A percentile compares a stretch with the other conserved stretches of the same genome.
Conservation (phyloP, 2,888 invertebrate genomes). For the Alcis repandata region DNA sequence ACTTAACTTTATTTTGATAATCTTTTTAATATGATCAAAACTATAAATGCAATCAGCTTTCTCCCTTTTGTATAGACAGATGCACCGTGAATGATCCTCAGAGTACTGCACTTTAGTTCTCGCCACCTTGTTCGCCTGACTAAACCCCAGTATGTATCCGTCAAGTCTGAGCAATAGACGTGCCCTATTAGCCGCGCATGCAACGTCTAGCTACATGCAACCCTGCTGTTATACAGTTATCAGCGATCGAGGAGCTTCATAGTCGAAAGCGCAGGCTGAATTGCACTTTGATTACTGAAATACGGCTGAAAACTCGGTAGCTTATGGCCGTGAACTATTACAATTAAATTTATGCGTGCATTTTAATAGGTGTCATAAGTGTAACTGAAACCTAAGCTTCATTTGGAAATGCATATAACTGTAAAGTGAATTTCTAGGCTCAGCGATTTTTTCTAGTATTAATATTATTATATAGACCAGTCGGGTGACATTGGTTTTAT, state of each 20-base stretch:
- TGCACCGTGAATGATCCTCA: too few species aligned
- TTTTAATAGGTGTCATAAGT: background rate
- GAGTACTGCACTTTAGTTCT: too few species aligned
- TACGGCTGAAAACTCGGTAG: constrained; percentile 9
- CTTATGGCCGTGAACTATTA: background rate
- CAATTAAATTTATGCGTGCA: background rate
- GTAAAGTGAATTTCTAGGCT: background rate
- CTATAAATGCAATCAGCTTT: too few species aligned
- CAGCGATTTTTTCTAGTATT: too few species aligned
- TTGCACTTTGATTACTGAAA: constrained; percentile 57
- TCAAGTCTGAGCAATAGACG: constrained; percentile 56
- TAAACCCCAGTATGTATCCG: constrained; percentile 47
- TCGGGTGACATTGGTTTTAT: too few species aligned
- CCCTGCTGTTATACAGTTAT: constrained; percentile 67
- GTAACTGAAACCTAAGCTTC: background rate
- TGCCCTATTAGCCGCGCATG: constrained; percentile 69
- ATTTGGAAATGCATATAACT: background rate
- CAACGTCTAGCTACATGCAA: constrained; percentile 69
- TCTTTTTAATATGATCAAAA: too few species aligned
- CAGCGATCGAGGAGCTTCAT: constrained; percentile 67
- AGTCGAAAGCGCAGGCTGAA: constrained; percentile 53
- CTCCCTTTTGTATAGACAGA: too few species aligned
- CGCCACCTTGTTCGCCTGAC: background rate
- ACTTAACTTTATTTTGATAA: too few species aligned
- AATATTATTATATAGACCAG: too few species aligned